These are phyloP conservation scores for Phaonia tiefii DNA, from an alignment of 2,888 invertebrate species.

Conservation along the genomic window DNA sequence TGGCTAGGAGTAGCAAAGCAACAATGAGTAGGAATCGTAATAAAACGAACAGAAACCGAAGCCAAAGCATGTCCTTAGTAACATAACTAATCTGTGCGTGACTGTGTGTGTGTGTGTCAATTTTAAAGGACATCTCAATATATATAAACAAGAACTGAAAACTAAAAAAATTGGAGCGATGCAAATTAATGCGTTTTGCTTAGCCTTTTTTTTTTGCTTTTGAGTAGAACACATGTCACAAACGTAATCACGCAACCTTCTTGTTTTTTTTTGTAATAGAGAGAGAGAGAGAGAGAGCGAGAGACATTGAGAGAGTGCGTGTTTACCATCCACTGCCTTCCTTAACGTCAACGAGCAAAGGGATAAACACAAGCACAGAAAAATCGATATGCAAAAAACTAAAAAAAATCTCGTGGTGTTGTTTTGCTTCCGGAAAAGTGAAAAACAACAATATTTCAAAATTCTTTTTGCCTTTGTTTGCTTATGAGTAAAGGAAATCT, in stretches of 20 bases:
- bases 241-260: conserved; percentile 14
- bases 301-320: neutral
- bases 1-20: neutral
- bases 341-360: no score
- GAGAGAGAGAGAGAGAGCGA: no score
- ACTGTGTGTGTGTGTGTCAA: neutral
- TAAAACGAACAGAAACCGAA: neutral
- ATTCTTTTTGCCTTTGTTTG: no score
- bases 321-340: no score
- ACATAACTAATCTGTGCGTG: conserved; percentile 5
- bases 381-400: conserved; percentile 14
- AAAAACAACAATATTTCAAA: conserved; percentile 1
- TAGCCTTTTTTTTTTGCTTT: neutral
- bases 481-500: no score
- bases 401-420: conserved; percentile 20
- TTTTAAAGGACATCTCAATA: neutral
- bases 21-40: neutral
- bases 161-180: neutral
- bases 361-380: neutral
- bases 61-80: conserved; percentile 5
- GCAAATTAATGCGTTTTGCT: conserved; percentile 24
- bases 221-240: neutral
- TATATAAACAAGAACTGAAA: neutral
- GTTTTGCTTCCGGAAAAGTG: conserved; percentile 6
- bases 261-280: neutral